Base-by-base conservation (phyloP, 2,888 invertebrate genomes). In the Vesta saturnalis region DNA sequence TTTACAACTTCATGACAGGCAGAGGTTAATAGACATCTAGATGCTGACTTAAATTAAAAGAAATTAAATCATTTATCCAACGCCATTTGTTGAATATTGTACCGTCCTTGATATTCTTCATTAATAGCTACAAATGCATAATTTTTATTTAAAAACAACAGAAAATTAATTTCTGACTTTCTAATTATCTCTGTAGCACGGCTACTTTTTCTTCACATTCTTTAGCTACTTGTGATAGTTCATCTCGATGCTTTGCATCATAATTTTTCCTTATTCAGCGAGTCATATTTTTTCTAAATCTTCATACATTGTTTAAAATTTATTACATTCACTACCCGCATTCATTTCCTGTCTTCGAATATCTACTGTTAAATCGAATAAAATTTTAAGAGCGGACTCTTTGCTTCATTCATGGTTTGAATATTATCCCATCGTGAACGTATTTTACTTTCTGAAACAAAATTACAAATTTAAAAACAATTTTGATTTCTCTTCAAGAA, bases 331-430 rank as follows among this genome's bases (percentile, higher is more conserved):
- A 5, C 71, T 74, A 21, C 77, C 77, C n/a, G 76, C 73, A 0
- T 70, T 59, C 14, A 80, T 77, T 56, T 79, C 78, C 67, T 83
- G 87, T 75, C 86, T 86, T 0, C 87, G 81, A 30, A 87, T 86
- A 8, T 89, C 88, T 0, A 87, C 85, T 0, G 86, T 83, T 2
- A 87, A 78, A 21, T 90, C 89, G 73, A 92, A 90, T 0, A 93
- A 80, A 68, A 87, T 87, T 77, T 90, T 91, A 1, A 94, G 80
- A 0, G 92, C 92, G 21, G 87, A 87, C 79, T n/a, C n/a, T 94
- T 94, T 0, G 93, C 92, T 79, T 96, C 95, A 0, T 87, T 84
- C 89, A 95, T 90, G 0, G 91, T 89, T 72, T 91, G 92, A 0
- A 95, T 86, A 66, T 87, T 88, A 70, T 94, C 92, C 86, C 90